Evolutionary conservation across 2,888 invertebrate genomes (phyloP).

Genomic region (Drosophila demipolita): DNA sequence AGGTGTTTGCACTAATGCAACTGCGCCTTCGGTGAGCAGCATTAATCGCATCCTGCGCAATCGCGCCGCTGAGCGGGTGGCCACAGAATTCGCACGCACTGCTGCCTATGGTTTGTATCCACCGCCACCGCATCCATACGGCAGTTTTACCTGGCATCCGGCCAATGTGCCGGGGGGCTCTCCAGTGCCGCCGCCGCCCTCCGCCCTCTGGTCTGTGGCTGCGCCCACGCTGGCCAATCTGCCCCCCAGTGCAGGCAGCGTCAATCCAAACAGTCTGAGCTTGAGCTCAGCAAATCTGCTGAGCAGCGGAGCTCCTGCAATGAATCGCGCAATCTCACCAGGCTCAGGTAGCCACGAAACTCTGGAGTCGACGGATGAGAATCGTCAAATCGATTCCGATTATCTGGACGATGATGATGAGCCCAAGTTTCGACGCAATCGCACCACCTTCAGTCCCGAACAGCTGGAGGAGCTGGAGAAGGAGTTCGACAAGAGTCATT

Average conservation of each 20-base stretch:
- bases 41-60: slow-evolving; percentile 98
- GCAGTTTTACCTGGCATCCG: slow-evolving; percentile 87
- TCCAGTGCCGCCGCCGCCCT: slow-evolving; percentile 67
- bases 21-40: slow-evolving; percentile 98
- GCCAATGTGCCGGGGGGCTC: slow-evolving; percentile 63
- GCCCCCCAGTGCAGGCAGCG: slow-evolving; percentile 86
- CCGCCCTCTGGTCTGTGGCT: slow-evolving; percentile 79
- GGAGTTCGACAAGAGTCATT: slow-evolving; percentile 98
- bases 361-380: slow-evolving; percentile 84
- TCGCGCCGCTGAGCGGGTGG: slow-evolving; percentile 97
- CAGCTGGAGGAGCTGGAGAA: slow-evolving; percentile 97
- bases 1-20: slow-evolving; percentile 98
- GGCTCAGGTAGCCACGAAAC: slow-evolving; percentile 86
- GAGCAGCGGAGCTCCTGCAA: slow-evolving; percentile 35
- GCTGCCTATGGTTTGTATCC: slow-evolving; percentile 95
- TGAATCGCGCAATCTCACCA: slow-evolving; percentile 85
- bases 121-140: slow-evolving; percentile 89
- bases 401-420: slow-evolving; percentile 92
- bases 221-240: slow-evolving; percentile 85
- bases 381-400: slow-evolving; percentile 88
- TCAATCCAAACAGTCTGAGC: slow-evolving; percentile 42
- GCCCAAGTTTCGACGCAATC: slow-evolving; percentile 96
- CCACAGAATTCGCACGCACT: slow-evolving; percentile 96
- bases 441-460: slow-evolving; percentile 97
- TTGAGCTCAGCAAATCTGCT: slow-evolving; percentile 65